These are phyloP conservation scores for Scylla paramamosain DNA, from an alignment of 1,140 invertebrate genomes.

Conservation along the genomic window DNA sequence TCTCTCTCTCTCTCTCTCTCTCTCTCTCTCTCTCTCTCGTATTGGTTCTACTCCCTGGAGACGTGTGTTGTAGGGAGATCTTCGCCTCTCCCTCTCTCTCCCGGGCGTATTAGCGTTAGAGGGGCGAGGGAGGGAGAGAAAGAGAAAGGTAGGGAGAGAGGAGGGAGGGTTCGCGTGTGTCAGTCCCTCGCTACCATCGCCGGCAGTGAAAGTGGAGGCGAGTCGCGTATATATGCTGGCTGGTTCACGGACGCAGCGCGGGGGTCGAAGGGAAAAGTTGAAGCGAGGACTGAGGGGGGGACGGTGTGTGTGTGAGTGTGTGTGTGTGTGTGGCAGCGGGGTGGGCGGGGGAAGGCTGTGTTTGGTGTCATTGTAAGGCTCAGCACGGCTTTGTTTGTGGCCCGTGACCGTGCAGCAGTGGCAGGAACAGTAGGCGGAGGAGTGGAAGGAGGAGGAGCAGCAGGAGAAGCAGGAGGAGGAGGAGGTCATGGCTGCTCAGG, in stretches of 20 bases:
- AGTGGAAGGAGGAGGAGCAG: neutral
- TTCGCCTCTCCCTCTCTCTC: neutral
- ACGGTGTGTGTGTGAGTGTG: neutral
- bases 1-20: neutral
- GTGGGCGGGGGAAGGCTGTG: neutral
- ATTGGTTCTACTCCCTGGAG: neutral
- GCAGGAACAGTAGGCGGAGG: neutral
- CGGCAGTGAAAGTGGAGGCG: neutral
- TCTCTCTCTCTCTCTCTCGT: neutral
- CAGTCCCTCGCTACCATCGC: neutral
- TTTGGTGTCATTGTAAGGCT: neutral
- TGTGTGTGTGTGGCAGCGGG: neutral
- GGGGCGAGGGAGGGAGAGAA: neutral
- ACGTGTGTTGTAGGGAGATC: too few relatives aligned
- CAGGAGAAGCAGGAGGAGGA: too few relatives aligned
- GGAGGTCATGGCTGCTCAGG: neutral
- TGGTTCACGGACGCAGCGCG: neutral
- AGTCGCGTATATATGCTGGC: too few relatives aligned
- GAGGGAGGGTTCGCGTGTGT: neutral
- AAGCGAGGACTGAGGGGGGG: neutral
- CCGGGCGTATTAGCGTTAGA: neutral
- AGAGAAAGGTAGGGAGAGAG: neutral
- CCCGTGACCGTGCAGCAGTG: neutral
- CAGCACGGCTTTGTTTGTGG: neutral
- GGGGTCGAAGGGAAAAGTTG: neutral